Conservation (phyloP, 2,888 invertebrate genomes). For the Beris chalybata region DNA sequence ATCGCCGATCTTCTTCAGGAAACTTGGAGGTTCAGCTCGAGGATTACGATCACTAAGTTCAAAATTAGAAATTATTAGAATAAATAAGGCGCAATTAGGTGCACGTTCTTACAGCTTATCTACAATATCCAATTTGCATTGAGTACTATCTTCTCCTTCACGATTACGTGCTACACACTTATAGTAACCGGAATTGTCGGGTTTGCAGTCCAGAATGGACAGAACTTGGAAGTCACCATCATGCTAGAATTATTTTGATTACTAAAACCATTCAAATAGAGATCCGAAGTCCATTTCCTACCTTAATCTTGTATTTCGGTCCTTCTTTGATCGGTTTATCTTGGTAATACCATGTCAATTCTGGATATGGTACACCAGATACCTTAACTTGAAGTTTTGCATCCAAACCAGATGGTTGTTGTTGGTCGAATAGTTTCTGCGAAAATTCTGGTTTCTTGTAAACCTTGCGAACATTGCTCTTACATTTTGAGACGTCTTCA, state of each 20-base stretch:
- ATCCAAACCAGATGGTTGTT: slow-evolving; percentile 74
- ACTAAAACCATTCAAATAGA: background rate
- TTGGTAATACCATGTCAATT: slow-evolving; percentile 85
- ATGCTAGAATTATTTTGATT: slow-evolving; percentile 51
- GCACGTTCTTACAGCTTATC: slow-evolving; percentile 73
- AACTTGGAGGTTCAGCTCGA: slow-evolving; percentile 80
- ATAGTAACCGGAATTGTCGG: slow-evolving; percentile 73
- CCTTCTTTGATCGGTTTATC: slow-evolving; percentile 70
- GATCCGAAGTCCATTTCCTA: slow-evolving; percentile 19
- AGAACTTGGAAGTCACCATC: slow-evolving; percentile 81
- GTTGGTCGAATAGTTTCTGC: slow-evolving; percentile 63
- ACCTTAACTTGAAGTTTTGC: slow-evolving; percentile 83
- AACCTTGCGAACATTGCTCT: slow-evolving; percentile 75
- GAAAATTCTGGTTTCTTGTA: slow-evolving; percentile 80
- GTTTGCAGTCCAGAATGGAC: slow-evolving; percentile 69
- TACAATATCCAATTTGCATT: slow-evolving; percentile 74
- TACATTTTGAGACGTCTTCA: slow-evolving; percentile 69
- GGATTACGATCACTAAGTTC: slow-evolving; percentile 66
- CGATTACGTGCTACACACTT: slow-evolving; percentile 77
- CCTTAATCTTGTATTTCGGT: slow-evolving; percentile 70
- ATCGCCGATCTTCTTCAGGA: slow-evolving; percentile 87
- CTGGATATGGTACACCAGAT: slow-evolving; percentile 79
- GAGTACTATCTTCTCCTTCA: slow-evolving; percentile 77
- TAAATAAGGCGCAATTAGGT: slow-evolving; percentile 1
- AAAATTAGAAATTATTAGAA: slow-evolving; percentile 12